Base-by-base conservation (phyloP, 2,888 invertebrate genomes). In the Scaptomyza parva region DNA sequence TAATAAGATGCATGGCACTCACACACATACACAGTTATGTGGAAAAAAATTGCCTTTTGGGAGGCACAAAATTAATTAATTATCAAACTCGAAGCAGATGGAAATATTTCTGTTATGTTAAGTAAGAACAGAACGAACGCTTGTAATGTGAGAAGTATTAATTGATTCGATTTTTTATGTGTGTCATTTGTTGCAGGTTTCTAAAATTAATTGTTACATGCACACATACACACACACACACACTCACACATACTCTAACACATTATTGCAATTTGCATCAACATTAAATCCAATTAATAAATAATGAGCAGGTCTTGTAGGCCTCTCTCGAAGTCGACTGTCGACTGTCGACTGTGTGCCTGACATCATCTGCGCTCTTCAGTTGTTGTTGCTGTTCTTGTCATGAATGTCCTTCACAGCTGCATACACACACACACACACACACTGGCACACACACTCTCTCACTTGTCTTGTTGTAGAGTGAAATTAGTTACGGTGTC, bases 401-500 rank as follows among this genome's bases (percentile, higher is more conserved):
- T 26, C 48, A 30, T 45, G 22, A 44, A 67, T 83, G 78, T 83
- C 86, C 80, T 73, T 65, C 22, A 52, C 71, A 78, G 65, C 55
- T 76, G 60, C 48, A 35, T 8, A 8, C 2, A 14, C 14, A 17
- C 37, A 37, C 37, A 8, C 35, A 35, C 35, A 8, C 14, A 14
- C 35, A 35, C 35, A 35, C n/a, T n/a, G 6, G 40, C 22, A 2
- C 7, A 14, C 35, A 14, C 35, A 14, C 35, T 41, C 17, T 40
- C 30, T 30, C 33, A 44, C 35, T 20, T 39, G 50, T 33, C 50
- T 45, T 40, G 45, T 6, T 18, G 28, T 45, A 47, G 48, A 57
- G 52, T 81, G 69, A 87, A 82, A 82, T 87, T 82, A 82, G 87
- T 85, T 76, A 87, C 79, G 76, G 75, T 84, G 81, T 86, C 75